Percentiles rank a stretch among this genome's conserved stretches.
Evolutionary conservation across 2,797 vertebrate species (phyloP).

Genomic region (Phyllotis vaccarum): DNA sequence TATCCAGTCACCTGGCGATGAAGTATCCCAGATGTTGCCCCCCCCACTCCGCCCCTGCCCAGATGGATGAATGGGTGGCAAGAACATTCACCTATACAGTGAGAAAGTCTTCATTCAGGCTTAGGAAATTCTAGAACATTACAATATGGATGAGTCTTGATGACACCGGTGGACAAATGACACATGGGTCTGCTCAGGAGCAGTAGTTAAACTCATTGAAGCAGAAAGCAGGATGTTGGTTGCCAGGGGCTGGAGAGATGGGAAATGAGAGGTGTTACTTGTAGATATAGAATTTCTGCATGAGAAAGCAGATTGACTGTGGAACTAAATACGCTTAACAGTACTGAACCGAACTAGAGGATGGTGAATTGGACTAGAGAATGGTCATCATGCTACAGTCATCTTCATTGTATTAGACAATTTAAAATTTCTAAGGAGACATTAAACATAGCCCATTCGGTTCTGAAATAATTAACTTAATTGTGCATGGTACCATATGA

Average conservation of each 20-base stretch:
- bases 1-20: neutral
- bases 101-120: neutral
- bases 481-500: neutral
- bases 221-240: neutral
- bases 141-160: neutral
- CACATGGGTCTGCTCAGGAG: neutral
- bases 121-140: neutral
- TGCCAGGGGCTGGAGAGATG: neutral
- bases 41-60: too few species aligned
- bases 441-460: neutral
- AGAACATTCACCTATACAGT: neutral
- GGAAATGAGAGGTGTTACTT: neutral
- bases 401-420: neutral
- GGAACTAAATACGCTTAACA: neutral
- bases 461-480: neutral
- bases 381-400: neutral
- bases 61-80: neutral
- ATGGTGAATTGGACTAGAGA: neutral
- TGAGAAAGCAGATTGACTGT: neutral
- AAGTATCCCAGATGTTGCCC: neutral
- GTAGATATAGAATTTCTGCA: neutral
- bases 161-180: neutral
- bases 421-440: neutral
- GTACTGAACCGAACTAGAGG: neutral
- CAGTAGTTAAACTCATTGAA: neutral